Evolutionary conservation across 2,888 invertebrate genomes (phyloP), one percentile per base, ranked within the genome.

Genomic region (Eupithecia dodoneata): DNA sequence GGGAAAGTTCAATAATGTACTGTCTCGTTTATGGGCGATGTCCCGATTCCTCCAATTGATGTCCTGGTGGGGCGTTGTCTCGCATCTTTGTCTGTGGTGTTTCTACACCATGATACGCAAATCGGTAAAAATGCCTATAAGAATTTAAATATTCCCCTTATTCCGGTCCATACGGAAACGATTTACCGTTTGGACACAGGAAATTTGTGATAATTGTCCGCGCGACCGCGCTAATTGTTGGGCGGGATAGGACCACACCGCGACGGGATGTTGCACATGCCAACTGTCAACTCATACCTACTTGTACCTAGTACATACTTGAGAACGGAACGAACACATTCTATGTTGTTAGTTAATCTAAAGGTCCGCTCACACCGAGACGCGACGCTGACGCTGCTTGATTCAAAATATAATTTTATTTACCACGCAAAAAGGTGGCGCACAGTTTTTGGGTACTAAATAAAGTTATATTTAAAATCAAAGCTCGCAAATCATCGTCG

Each of bases 121-220:
- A 59, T 59, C 18, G 18, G n/a, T 59, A 3, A 6, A 3, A 59
- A 59, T 59, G 55, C 9, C 2, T 59, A 18, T 18, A 9, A 59
- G 9, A 18, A n/a, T n/a, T 15, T 52, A 4, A 59, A 59, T 59
- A 65, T 18, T 71, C 30, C n/a, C 15, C 30, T 66, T 55, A 66
- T 59, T 59, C 18, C 55, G 55, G 49, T 71, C 30, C 12, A 87
- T 90, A 91, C 87, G 90, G 91, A 88, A 88, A 88, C 85, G 86
- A 87, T 81, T 84, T 85, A 88, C 83, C 85, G 90, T 89, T 88
- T 87, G 88, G 87, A 86, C 91, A 92, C 94, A 93, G 94, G 95
- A 95, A 91, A 94, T 93, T 93, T 89, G 90, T 92, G 93, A 92
- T 94, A 95, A 95, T 94, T 94, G 92, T 85, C 85, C 85, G 83